Conservation (phyloP, 2,888 invertebrate genomes). For the Ferdinandea cuprea region DNA sequence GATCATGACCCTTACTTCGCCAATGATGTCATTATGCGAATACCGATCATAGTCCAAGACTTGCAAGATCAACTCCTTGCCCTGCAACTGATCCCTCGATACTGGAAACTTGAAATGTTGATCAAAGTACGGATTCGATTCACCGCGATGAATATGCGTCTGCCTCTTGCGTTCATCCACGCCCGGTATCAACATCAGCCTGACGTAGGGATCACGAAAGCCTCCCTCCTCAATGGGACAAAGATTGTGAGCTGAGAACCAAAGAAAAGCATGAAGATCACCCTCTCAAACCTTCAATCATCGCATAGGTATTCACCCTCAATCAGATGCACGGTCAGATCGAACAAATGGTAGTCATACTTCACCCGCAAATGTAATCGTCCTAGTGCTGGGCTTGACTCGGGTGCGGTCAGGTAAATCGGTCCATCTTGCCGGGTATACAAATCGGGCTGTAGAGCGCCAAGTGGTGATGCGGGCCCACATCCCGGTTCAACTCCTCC, state of each 20-base stretch:
- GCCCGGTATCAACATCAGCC: slow-evolving; percentile 90
- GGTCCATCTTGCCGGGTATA: slow-evolving; percentile 92
- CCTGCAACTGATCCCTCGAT: slow-evolving; percentile 92
- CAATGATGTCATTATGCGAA: slow-evolving; percentile 94
- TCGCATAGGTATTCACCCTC: slow-evolving; percentile 86
- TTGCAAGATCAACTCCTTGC: slow-evolving; percentile 86
- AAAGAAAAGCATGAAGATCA: background rate
- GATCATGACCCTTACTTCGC: slow-evolving; percentile 91
- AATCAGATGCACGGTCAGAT: slow-evolving; percentile 94
- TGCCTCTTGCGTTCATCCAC: slow-evolving; percentile 93
- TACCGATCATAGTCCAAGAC: slow-evolving; percentile 85
- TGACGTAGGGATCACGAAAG: slow-evolving; percentile 95
- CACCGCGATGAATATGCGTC: slow-evolving; percentile 92
- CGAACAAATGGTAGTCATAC: slow-evolving; percentile 95
- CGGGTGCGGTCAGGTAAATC: slow-evolving; percentile 87
- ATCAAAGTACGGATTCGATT: slow-evolving; percentile 94
- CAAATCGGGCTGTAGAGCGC: slow-evolving; percentile 93
- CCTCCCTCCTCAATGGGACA: slow-evolving; percentile 93
- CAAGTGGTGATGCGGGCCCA: slow-evolving; percentile 86
- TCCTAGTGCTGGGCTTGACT: slow-evolving; percentile 89
- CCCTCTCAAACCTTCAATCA: background rate
- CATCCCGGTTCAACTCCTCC: slow-evolving; percentile 81
- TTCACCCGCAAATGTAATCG: slow-evolving; percentile 92
- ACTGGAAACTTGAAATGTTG: slow-evolving; percentile 97
- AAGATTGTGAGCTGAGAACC: slow-evolving; percentile 90